A percentile compares a stretch with the other conserved stretches of the same genome.
These are phyloP conservation scores for Drosophila kurseongensis DNA, from an alignment of 1,140 invertebrate genomes.

Conservation along the genomic window DNA sequence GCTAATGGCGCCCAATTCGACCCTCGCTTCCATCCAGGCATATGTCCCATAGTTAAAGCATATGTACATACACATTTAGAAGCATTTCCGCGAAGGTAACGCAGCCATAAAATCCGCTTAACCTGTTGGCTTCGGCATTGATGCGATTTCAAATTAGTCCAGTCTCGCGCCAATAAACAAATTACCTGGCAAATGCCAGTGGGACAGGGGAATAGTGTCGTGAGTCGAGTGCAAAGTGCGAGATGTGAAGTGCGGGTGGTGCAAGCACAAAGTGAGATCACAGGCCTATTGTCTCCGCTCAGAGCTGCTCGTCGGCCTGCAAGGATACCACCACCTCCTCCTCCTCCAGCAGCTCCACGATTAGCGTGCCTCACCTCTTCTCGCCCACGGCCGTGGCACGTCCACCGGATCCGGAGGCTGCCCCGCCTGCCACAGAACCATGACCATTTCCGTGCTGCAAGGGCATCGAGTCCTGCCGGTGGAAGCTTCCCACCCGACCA, in stretches of 20 bases:
- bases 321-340: slow-evolving; percentile 43
- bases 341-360: slow-evolving; percentile 78
- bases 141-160: background rate
- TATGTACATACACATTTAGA: no score
- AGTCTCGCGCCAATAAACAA: slow-evolving; percentile 15
- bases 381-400: slow-evolving; percentile 57
- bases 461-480: slow-evolving; percentile 73
- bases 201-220: background rate
- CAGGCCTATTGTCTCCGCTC: slow-evolving; percentile 44
- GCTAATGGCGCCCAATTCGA: background rate
- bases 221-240: slow-evolving; percentile 14
- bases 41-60: background rate
- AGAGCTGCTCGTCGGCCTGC: slow-evolving; percentile 78
- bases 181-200: background rate
- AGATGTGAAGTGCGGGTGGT: slow-evolving; percentile 6
- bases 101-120: no score
- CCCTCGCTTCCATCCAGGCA: background rate
- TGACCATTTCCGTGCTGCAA: slow-evolving; percentile 69
- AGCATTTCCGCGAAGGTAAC: no score
- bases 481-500: slow-evolving; percentile 55
- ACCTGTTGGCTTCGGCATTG: background rate
- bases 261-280: slow-evolving; percentile 56
- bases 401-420: slow-evolving; percentile 6
- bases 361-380: slow-evolving; percentile 84
- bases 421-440: slow-evolving; percentile 8